A percentile compares a stretch with the other conserved stretches of the same genome.
Evolutionary conservation across 2,888 invertebrate genomes (phyloP).

Genomic region (Trimorus sp.): DNA sequence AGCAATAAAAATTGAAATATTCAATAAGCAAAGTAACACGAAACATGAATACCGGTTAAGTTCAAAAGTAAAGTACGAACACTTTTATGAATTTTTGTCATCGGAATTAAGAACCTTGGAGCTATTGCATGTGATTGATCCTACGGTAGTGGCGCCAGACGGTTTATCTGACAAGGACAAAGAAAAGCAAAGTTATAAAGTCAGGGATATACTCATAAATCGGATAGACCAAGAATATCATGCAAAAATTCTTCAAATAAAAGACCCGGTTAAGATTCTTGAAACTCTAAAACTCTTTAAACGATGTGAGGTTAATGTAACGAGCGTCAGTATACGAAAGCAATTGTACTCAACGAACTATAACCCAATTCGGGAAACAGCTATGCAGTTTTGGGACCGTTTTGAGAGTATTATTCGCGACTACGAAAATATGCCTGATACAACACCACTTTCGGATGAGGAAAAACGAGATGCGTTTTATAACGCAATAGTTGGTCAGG

Average conservation of each 20-base stretch:
- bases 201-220: constrained; percentile 8
- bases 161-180: neutral
- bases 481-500: neutral
- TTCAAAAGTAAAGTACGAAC: constrained; percentile 12
- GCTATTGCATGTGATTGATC: constrained; percentile 5
- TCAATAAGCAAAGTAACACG: neutral
- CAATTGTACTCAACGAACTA: neutral
- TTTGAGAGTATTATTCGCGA: constrained; percentile 5
- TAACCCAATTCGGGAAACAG: neutral
- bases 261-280: constrained; percentile 4
- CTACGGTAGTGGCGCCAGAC: neutral
- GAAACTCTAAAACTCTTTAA: constrained; percentile 13
- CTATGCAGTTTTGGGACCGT: constrained; percentile 1
- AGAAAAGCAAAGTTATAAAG: constrained; percentile 9
- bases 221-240: constrained; percentile 7
- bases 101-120: constrained; percentile 8
- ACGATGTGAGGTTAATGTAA: constrained; percentile 7
- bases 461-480: constrained; percentile 9
- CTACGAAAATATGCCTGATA: neutral
- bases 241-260: neutral
- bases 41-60: neutral
- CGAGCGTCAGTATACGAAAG: constrained; percentile 11
- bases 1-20: neutral
- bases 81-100: constrained; percentile 1
- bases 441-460: neutral